Conservation (phyloP, 2,797 vertebrate genomes). For the Poliocrania exsul region DNA sequence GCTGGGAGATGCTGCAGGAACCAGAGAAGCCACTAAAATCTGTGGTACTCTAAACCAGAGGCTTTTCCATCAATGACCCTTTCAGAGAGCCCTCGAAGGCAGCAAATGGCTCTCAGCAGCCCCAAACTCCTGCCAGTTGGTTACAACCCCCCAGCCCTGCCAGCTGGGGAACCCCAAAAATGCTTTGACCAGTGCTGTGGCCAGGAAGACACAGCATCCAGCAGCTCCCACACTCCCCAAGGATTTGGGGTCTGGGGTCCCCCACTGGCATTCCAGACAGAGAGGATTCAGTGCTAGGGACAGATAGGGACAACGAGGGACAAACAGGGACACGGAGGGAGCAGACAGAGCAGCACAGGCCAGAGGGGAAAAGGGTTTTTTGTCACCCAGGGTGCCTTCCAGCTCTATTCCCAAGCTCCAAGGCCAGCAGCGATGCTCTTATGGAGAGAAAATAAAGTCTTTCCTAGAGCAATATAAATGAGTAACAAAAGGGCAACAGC, state of each 20-base stretch:
- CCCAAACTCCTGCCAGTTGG: neutral
- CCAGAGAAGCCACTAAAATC: neutral
- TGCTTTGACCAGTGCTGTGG: fast-evolving
- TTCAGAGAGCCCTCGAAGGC: neutral
- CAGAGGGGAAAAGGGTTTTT: neutral
- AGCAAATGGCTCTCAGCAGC: fast-evolving
- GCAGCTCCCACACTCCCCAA: fast-evolving
- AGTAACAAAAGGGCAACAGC: neutral
- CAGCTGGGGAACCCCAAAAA: neutral
- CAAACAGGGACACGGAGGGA: neutral
- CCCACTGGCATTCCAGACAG: neutral
- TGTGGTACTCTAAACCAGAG: fast-evolving
- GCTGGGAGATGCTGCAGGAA: fast-evolving
- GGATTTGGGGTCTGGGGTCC: neutral
- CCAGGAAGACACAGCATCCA: neutral
- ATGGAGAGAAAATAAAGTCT: neutral
- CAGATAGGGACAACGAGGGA: neutral
- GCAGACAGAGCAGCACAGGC: neutral
- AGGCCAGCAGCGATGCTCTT: neutral
- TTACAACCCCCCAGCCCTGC: neutral
- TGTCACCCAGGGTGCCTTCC: neutral
- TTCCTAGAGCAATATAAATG: neutral
- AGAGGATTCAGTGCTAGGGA: fast-evolving
- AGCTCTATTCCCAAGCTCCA: neutral
- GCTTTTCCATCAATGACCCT: neutral